Percentiles rank a stretch among this genome's conserved stretches.
phyloP scores from a whole-genome alignment of 2,888 invertebrate genomes.

The Drosophila vallismaia region DNA sequence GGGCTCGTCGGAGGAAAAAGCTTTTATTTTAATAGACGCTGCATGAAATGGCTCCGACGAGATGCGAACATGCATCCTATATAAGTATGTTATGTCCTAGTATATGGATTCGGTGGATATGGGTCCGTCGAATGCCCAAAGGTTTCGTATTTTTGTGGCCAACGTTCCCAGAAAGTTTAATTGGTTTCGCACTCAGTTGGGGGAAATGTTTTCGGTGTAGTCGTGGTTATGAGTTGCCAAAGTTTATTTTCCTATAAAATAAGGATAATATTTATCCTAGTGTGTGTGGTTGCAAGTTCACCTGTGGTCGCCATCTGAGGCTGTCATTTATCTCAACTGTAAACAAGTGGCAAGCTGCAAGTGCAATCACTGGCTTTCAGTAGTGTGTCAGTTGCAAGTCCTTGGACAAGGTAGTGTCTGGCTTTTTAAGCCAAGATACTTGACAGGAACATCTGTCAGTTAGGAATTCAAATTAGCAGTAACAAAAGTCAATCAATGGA shows the following conservation, averaged over 20 bases:
- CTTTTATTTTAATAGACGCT: slow-evolving; percentile 60
- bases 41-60: slow-evolving; percentile 11
- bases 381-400: slow-evolving; percentile 12
- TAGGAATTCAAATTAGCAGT: neutral
- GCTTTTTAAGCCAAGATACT: slow-evolving; percentile 45
- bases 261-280: slow-evolving; percentile 15
- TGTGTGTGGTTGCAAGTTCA: slow-evolving; percentile 1
- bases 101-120: slow-evolving; percentile 4
- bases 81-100: neutral
- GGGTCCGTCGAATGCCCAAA: slow-evolving; percentile 9
- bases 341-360: slow-evolving; percentile 21
- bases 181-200: slow-evolving; percentile 10
- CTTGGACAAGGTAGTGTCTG: slow-evolving; percentile 31
- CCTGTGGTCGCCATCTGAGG: slow-evolving; percentile 2
- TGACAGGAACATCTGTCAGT: slow-evolving; percentile 29
- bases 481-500: neutral
- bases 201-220: neutral
- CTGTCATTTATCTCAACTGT: slow-evolving; percentile 4
- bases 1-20: slow-evolving; percentile 36
- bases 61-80: slow-evolving; percentile 22
- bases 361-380: neutral
- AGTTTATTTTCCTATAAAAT: neutral
- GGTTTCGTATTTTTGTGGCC: slow-evolving; percentile 10
- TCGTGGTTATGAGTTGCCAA: slow-evolving; percentile 12
- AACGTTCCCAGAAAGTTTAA: slow-evolving; percentile 21